A percentile compares a stretch with the other conserved stretches of the same genome.
Conservation (phyloP, 2,888 invertebrate genomes). For the Sisyra terminalis region DNA sequence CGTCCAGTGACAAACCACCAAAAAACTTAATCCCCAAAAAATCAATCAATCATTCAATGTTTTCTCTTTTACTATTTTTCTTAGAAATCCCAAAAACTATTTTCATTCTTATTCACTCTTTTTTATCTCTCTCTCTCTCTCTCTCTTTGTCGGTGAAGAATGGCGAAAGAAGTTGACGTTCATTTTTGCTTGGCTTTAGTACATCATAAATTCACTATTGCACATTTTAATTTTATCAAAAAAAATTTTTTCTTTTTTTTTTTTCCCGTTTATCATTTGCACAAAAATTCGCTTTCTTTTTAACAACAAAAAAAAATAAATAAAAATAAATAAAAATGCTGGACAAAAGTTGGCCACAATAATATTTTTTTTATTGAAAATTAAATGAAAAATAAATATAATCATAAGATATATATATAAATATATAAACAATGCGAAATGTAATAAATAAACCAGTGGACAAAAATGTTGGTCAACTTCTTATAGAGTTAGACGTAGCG, state of each 20-base stretch:
- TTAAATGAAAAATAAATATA: constrained; percentile 11
- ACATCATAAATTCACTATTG: too few species aligned
- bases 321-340: constrained; percentile 1
- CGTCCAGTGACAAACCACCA: constrained; percentile 8
- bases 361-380: background rate
- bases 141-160: too few species aligned
- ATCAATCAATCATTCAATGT: constrained; percentile 8
- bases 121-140: constrained; percentile 10
- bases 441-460: constrained; percentile 28
- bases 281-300: background rate
- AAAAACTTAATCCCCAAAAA: constrained; percentile 8
- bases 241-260: background rate
- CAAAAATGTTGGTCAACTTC: constrained; percentile 93
- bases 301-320: background rate
- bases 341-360: constrained; percentile 4
- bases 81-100: constrained; percentile 13
- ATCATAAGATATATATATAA: constrained; percentile 12
- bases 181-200: constrained; percentile 56
- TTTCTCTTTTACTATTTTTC: constrained; percentile 12
- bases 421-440: constrained; percentile 19
- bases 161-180: constrained; percentile 72
- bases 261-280: background rate
- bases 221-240: too few species aligned
- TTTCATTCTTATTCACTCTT: constrained; percentile 9
- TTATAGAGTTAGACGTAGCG: constrained; percentile 23